Percentiles rank a stretch among this genome's conserved stretches.
These are phyloP conservation scores for Dipodomys merriami DNA, from an alignment of 2,113 vertebrate species.

Conservation along the genomic window DNA sequence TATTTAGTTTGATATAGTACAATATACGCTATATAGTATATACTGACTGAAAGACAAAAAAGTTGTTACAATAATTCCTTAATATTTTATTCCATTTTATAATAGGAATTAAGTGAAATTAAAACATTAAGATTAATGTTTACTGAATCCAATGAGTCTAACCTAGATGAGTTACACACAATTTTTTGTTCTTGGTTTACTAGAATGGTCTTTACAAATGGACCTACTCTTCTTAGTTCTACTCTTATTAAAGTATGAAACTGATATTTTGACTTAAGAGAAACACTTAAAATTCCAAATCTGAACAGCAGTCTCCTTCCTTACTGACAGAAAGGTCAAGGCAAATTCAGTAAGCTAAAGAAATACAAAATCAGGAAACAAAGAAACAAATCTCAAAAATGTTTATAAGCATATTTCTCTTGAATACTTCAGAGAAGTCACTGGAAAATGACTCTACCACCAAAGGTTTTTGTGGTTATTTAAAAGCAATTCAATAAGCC, in stretches of 20 bases:
- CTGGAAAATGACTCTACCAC: constrained; percentile 14
- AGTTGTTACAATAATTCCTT: constrained; percentile 30
- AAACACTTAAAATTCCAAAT: constrained; percentile 45
- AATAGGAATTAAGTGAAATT: constrained; percentile 36
- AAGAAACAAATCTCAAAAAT: constrained; percentile 23
- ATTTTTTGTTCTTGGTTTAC: constrained; percentile 23
- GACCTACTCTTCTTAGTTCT: neutral
- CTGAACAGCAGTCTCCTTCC: constrained; percentile 30
- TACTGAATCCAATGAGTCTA: constrained; percentile 3
- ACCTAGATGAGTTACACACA: neutral
- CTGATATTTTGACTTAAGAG: neutral
- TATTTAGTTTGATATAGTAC: neutral
- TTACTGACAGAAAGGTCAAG: constrained; percentile 42
- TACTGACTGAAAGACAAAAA: constrained; percentile 40
- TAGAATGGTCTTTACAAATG: constrained; percentile 17
- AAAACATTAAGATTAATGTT: neutral
- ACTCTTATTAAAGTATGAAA: constrained; percentile 46
- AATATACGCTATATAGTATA: neutral
- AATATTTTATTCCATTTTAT: constrained; percentile 22
- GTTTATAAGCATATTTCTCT: constrained; percentile 1
- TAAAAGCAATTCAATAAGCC: constrained; percentile 30
- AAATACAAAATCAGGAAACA: constrained; percentile 50
- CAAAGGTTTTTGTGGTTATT: constrained; percentile 16
- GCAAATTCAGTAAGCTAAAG: constrained; percentile 49
- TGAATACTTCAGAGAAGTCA: neutral